Percentiles rank a stretch among this genome's conserved stretches.
phyloP scores from a whole-genome alignment of 2,797 vertebrate species.

The Labroides dimidiatus region DNA sequence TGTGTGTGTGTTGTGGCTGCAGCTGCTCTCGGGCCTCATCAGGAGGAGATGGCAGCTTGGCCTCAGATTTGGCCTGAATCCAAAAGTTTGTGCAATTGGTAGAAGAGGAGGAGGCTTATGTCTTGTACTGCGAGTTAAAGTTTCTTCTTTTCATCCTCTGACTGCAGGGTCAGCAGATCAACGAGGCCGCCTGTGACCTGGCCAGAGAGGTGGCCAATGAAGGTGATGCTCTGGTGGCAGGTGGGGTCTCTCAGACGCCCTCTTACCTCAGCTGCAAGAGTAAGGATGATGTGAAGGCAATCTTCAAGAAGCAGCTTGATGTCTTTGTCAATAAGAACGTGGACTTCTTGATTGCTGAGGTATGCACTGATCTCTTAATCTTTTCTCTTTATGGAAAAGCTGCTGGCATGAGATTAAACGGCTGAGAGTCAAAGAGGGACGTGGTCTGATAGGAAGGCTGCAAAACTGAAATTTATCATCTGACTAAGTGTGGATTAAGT shows the following conservation, averaged over 20 bases:
- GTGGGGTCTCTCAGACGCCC: constrained; percentile 95
- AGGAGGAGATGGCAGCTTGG: background rate
- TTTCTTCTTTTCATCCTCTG: background rate
- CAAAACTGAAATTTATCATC: no score
- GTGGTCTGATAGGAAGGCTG: no score
- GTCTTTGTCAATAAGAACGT: constrained; percentile 93
- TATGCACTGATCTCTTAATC: constrained; percentile 41
- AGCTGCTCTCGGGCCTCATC: constrained; percentile 29
- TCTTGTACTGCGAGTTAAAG: background rate
- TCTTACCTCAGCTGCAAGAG: constrained; percentile 96
- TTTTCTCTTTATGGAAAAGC: background rate
- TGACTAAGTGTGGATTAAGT: no score
- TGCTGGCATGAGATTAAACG: background rate
- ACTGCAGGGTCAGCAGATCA: constrained; percentile 89
- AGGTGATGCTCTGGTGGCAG: constrained; percentile 93
- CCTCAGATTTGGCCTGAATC: constrained; percentile 1
- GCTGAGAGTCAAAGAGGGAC: background rate
- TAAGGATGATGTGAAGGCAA: constrained; percentile 89
- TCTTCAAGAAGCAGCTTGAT: constrained; percentile 90
- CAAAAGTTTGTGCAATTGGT: background rate
- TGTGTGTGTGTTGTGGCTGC: background rate
- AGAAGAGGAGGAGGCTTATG: background rate
- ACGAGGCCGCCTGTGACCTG: constrained; percentile 96
- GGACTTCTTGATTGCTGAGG: constrained; percentile 97
- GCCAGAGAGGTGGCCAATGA: constrained; percentile 92